Evolutionary conservation across 1,140 invertebrate genomes (phyloP).

Genomic region (Homarus americanus): DNA sequence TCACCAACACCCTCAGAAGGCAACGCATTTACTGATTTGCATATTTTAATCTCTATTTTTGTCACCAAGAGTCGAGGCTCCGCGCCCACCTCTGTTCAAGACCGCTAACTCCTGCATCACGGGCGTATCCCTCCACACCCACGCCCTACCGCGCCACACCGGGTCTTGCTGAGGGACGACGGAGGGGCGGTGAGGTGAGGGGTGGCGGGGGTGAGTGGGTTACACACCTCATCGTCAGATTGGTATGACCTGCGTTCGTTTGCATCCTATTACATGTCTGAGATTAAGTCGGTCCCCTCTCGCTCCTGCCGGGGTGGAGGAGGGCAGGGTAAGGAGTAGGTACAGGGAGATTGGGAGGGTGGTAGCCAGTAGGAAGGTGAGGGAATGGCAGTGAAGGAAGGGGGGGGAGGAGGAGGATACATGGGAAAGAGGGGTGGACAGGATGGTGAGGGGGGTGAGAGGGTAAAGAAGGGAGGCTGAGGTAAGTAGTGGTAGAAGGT

Average conservation of each 20-base stretch:
- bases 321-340: not conserved
- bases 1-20: slow-evolving; percentile 39
- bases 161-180: not conserved
- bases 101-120: not conserved
- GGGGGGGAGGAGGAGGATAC: not conserved
- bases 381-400: not conserved
- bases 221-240: not conserved
- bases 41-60: slow-evolving; percentile 67
- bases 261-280: slow-evolving; percentile 62
- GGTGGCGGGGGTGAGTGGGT: not conserved
- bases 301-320: not conserved
- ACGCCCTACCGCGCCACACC: not conserved
- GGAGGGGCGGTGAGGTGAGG: not conserved
- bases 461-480: not conserved
- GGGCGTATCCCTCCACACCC: not conserved
- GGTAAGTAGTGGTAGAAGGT: not conserved
- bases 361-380: not conserved
- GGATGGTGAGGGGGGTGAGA: not conserved
- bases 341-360: not conserved
- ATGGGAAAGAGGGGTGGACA: not conserved
- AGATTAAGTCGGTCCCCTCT: slow-evolving; percentile 42
- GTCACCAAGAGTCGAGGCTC: slow-evolving; percentile 22
- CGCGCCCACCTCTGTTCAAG: not conserved
- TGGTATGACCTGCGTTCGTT: slow-evolving; percentile 34
- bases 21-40: slow-evolving; percentile 55